These are phyloP conservation scores for Polypterus bichir DNA, from an alignment of 2,113 vertebrate species.

Conservation along the genomic window DNA sequence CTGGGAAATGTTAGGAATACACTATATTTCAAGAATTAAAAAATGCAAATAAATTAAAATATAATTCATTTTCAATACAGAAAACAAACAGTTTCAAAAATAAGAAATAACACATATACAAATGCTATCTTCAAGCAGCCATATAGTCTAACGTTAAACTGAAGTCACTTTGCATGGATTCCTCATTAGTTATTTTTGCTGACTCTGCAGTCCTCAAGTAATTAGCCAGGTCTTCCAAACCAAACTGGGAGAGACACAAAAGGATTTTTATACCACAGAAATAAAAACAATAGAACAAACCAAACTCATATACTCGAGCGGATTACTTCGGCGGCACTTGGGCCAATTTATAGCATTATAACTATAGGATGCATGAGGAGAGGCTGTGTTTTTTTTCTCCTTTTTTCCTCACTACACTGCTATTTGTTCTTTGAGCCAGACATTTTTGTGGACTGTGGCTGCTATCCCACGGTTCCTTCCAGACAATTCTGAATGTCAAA, in stretches of 20 bases:
- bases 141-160: background rate
- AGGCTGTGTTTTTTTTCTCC: background rate
- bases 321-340: slow-evolving; percentile 1
- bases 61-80: no score
- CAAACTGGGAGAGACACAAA: slow-evolving; percentile 7
- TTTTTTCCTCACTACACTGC: background rate
- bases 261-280: background rate
- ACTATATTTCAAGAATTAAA: no score
- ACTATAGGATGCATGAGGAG: slow-evolving; percentile 7
- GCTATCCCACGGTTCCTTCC: slow-evolving; percentile 14
- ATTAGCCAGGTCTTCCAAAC: slow-evolving; percentile 16
- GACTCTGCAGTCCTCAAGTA: background rate
- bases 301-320: slow-evolving; percentile 3
- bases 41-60: no score
- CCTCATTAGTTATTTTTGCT: slow-evolving; percentile 15
- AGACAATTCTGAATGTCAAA: slow-evolving; percentile 25
- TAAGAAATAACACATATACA: no score
- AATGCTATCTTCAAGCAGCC: no score
- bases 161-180: slow-evolving; percentile 25
- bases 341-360: background rate
- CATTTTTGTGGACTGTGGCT: slow-evolving; percentile 8
- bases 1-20: no score
- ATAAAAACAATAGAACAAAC: slow-evolving; percentile 12
- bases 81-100: no score
- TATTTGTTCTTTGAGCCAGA: slow-evolving; percentile 18